phyloP scores from a whole-genome alignment of 1,140 invertebrate species.

The Drosophila navojoa region DNA sequence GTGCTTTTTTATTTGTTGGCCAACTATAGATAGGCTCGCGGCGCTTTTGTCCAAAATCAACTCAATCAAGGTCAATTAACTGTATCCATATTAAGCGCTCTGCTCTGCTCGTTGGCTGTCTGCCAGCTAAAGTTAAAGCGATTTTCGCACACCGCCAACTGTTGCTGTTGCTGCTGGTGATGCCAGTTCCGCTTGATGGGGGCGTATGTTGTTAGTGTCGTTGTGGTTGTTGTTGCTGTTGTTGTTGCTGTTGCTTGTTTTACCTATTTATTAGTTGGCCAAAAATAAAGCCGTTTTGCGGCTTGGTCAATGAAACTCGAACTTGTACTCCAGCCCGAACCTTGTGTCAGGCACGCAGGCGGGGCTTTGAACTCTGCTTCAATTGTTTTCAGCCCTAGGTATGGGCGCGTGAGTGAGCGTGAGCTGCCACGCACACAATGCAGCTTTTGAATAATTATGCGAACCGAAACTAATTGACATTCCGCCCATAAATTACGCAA shows the following conservation, averaged over 20 bases:
- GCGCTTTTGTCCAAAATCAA: constrained; percentile 57
- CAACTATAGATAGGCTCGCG: constrained; percentile 8
- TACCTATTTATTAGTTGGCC: constrained; percentile 60
- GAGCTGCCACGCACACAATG: neutral
- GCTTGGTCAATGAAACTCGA: constrained; percentile 70
- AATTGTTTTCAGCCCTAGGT: constrained; percentile 39
- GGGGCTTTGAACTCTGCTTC: constrained; percentile 64
- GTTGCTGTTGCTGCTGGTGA: constrained; percentile 34
- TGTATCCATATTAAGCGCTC: constrained; percentile 77
- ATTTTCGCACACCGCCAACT: constrained; percentile 62
- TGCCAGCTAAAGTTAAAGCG: constrained; percentile 45
- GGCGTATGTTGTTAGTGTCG: constrained; percentile 44
- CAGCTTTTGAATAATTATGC: constrained; percentile 14
- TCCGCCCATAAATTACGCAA: constrained; percentile 14
- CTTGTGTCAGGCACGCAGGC: constrained; percentile 34
- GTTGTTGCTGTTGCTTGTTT: constrained; percentile 7
- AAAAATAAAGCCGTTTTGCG: constrained; percentile 56
- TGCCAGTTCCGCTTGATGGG: constrained; percentile 67
- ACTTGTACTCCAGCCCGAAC: constrained; percentile 41
- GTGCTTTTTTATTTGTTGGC: neutral
- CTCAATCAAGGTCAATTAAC: constrained; percentile 84
- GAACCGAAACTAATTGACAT: constrained; percentile 19
- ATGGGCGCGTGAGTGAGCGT: constrained; percentile 38
- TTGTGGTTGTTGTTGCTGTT: constrained; percentile 12
- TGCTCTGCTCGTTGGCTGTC: constrained; percentile 40